Conservation (phyloP, 2,888 invertebrate species). For the Cephus pulcher region DNA sequence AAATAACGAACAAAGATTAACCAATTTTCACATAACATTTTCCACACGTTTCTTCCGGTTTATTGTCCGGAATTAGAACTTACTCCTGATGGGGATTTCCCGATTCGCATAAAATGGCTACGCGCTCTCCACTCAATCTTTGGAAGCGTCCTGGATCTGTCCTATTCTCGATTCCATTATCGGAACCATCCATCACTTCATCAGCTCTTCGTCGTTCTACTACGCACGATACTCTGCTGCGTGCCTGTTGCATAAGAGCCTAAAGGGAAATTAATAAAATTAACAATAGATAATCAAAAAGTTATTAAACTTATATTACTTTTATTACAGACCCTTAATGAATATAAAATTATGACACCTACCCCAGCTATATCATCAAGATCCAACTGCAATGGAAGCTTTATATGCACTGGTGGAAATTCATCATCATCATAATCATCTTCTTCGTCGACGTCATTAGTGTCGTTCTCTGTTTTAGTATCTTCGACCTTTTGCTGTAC, state of each 20-base stretch:
- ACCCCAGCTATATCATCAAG: constrained; percentile 84
- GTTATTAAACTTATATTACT: too few relatives aligned
- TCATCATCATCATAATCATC: constrained; percentile 67
- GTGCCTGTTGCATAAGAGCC: constrained; percentile 69
- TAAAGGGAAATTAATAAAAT: constrained; percentile 35
- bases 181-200: constrained; percentile 84
- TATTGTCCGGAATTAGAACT: constrained; percentile 27
- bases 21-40: too few relatives aligned
- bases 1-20: background rate
- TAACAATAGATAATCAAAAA: background rate
- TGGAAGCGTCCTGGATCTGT: constrained; percentile 78
- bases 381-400: constrained; percentile 84
- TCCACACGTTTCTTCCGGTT: background rate
- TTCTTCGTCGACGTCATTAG: constrained; percentile 68
- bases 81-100: constrained; percentile 75
- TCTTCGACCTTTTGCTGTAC: constrained; percentile 65
- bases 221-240: constrained; percentile 89
- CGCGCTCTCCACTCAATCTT: constrained; percentile 84
- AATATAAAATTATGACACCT: constrained; percentile 21
- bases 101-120: constrained; percentile 89
- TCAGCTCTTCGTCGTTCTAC: constrained; percentile 88
- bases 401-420: constrained; percentile 72
- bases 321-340: too few relatives aligned
- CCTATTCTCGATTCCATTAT: constrained; percentile 78
- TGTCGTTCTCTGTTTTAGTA: constrained; percentile 71